Percentiles rank a stretch among this genome's conserved stretches.
Conservation (phyloP, 1,140 invertebrate genomes). For the Saxidomus purpurata region DNA sequence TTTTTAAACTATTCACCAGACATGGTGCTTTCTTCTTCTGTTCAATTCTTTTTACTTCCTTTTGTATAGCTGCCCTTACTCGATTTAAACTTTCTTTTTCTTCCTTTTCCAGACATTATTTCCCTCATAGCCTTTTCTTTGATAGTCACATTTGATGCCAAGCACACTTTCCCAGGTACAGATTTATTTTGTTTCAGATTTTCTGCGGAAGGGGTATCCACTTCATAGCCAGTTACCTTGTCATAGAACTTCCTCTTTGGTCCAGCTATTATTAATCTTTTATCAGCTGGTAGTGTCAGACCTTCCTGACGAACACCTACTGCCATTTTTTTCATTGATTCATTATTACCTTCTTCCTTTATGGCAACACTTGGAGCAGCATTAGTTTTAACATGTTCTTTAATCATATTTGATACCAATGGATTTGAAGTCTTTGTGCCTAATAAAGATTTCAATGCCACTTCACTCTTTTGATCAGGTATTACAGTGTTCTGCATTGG, state of each 20-base stretch:
- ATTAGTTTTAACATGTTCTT: background rate
- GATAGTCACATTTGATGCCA: background rate
- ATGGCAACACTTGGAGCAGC: background rate
- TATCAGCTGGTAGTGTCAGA: background rate
- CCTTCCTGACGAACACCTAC: constrained; percentile 44
- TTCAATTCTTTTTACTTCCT: background rate
- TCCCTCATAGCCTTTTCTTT: background rate
- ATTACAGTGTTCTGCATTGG: background rate
- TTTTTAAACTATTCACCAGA: constrained; percentile 43
- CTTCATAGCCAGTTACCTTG: constrained; percentile 7
- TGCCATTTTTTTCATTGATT: background rate
- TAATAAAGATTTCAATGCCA: background rate
- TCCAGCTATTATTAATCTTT: background rate
- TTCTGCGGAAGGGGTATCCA: background rate
- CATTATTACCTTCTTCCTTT: background rate
- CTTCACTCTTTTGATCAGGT: background rate
- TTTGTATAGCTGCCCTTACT: background rate
- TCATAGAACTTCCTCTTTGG: constrained; percentile 36
- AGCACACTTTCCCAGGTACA: constrained; percentile 2
- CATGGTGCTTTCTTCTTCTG: background rate
- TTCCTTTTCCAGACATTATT: background rate
- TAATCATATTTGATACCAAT: background rate
- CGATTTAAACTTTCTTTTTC: background rate
- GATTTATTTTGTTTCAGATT: constrained; percentile 24
- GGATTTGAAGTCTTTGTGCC: background rate